Base-by-base conservation (phyloP, 1,140 invertebrate species). In the Scaptomyza graminum region DNA sequence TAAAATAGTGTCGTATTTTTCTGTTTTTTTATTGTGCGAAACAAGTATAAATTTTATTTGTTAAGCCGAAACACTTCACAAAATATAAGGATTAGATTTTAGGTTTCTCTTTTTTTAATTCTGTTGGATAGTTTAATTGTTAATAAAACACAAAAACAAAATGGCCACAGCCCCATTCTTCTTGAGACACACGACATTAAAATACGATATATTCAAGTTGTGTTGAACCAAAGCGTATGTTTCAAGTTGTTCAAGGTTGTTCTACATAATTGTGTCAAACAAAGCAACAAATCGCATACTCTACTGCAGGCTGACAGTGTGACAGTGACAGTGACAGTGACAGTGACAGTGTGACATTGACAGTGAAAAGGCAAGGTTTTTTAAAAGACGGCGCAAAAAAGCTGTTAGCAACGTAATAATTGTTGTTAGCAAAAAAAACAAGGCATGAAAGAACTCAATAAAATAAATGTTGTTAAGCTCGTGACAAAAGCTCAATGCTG, bases 261-360 rank as follows among this genome's bases (percentile, higher is more conserved):
- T 15, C 13, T n/a, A 55, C 34, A 31, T n/a, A 46, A 22, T 46
- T 51, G 37, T 13, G 28, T n/a, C 18, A 25, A 54, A 63, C 49
- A 16, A 52, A 54, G 11, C 31, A 34, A 34, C 1, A 34, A 34
- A 34, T 34, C 2, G 18, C 13, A 41, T 41, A 11, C 28, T 70
- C 51, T 64, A 63, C 51, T 22, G 44, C 67, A 69, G 66, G 60
- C 59, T 55, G 41, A 34, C 22, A 46, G 9, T 28, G 55, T 34
- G 18, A 62, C 11, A 69, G 34, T 18, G 34, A 28, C 7, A 11
- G 16, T 18, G 28, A 57, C 25, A 50, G 47, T 16, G 18, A 25
- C 22, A 46, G 55, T 31, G 28, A 62, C 11, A 69, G 11, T 46
- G 34, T 22, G 37, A 28, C 8, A 15, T n/a, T 18, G 31, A 66